Evolutionary conservation across 2,113 vertebrate genomes (phyloP).

Genomic region (Tympanuchus pallidicinctus): DNA sequence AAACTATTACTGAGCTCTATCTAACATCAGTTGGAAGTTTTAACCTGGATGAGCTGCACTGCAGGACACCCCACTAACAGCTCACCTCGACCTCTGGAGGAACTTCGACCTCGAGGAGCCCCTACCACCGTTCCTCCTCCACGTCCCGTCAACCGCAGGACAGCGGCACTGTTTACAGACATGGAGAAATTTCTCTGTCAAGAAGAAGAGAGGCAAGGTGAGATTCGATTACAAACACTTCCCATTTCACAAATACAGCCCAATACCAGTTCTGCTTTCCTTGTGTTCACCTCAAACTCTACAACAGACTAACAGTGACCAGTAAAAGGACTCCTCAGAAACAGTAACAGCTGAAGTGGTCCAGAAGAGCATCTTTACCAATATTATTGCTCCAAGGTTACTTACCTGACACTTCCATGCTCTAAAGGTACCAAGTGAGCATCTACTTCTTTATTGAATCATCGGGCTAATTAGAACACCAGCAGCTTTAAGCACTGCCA

Average conservation of each 20-base stretch:
- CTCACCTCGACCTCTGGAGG: constrained; percentile 97
- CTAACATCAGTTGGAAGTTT: not conserved
- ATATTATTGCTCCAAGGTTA: not conserved
- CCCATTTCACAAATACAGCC: not conserved
- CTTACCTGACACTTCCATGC: not conserved
- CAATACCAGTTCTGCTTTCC: not conserved
- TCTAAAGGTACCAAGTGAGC: not conserved
- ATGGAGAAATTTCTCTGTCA: constrained; percentile 98
- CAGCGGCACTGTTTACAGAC: constrained; percentile 98
- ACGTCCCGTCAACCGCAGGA: constrained; percentile 90
- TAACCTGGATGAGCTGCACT: not conserved
- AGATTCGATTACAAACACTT: not conserved
- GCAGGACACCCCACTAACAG: not conserved
- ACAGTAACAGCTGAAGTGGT: not conserved
- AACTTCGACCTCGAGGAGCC: constrained; percentile 96
- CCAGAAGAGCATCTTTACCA: not conserved
- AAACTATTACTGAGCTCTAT: not conserved
- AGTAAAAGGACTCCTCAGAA: not conserved
- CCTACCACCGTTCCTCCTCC: constrained; percentile 91
- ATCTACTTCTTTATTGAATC: not conserved
- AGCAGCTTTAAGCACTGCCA: not conserved
- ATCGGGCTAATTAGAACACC: not conserved
- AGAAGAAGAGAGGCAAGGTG: constrained; percentile 10
- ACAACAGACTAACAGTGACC: not conserved
- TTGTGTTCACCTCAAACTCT: not conserved